Evolutionary conservation across 1,140 invertebrate genomes (phyloP), one percentile per base, ranked within the genome.

Genomic region (Heliothis virescens): DNA sequence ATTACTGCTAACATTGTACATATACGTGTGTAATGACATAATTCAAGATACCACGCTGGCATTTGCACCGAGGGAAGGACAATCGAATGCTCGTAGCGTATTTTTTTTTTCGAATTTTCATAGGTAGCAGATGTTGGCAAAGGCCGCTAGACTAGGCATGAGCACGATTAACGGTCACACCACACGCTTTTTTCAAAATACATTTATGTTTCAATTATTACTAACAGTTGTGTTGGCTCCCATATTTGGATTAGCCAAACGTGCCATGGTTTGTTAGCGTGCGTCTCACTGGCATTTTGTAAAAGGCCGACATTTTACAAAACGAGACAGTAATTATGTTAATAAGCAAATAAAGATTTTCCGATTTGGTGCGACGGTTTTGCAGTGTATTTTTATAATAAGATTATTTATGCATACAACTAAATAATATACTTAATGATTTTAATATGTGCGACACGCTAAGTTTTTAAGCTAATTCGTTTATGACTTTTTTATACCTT

Each of bases 101-200:
- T 79, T 62, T 79, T 87, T 87, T 87, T 88, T 83, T 79, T 67
- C 79, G 5, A 62, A 81, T 81, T 89, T 89, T 89, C 84, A 82
- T 84, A 84, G 76, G 53, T 71, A 88, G 87, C 89, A 90, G 89
- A 89, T 90, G 89, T 87, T 86, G 48, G 52, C 80, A 90, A 90
- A 90, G 86, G 87, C 81, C 86, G 89, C 76, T 79, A 74, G 74
- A 82, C 83, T 82, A 84, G 81, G 73, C 80, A 84, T 77, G 62
- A 76, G 60, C 18, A 80, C 83, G 62, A 84, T 86, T 85, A 85
- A 89, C 86, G 82, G 85, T 86, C 83, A 79, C 81, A 83, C 79
- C 62, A 71, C 65, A 81, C 82, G 77, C 72, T 85, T 85, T 83
- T 73, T 85, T 85, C 79, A 79, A 85, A 76, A 65, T 71, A 52